Conservation (phyloP, 2,888 invertebrate genomes). For the Pegoplata infirma region DNA sequence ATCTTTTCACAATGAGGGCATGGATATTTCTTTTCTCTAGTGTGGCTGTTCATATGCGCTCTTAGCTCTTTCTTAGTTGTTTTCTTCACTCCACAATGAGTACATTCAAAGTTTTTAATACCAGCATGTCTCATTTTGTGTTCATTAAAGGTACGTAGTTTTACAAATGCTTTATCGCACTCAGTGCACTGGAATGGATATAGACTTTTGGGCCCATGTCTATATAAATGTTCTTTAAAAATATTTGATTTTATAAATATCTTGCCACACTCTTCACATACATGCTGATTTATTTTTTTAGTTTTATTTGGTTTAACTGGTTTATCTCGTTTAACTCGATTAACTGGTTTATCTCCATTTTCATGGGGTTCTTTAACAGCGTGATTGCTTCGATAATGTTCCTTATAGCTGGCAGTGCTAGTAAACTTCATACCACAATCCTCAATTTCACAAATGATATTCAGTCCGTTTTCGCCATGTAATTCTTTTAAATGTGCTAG, state of each 20-base stretch:
- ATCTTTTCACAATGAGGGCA: slow-evolving; percentile 66
- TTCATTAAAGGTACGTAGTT: slow-evolving; percentile 65
- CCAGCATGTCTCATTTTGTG: slow-evolving; percentile 70
- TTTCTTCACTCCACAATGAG: slow-evolving; percentile 69
- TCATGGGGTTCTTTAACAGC: neutral
- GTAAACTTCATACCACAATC: neutral
- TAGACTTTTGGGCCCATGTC: slow-evolving; percentile 63
- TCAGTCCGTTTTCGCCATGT: neutral
- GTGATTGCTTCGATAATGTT: neutral
- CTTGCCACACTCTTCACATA: slow-evolving; percentile 68
- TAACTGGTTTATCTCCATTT: neutral
- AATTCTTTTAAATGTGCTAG: neutral
- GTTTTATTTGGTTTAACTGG: neutral
- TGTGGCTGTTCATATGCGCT: slow-evolving; percentile 68
- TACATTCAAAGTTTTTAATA: slow-evolving; percentile 68
- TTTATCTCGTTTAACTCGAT: neutral
- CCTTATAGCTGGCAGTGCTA: neutral
- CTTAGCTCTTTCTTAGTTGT: slow-evolving; percentile 64
- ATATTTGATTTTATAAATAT: slow-evolving; percentile 60
- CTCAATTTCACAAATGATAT: neutral
- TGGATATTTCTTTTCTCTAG: slow-evolving; percentile 66
- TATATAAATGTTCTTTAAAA: slow-evolving; percentile 66
- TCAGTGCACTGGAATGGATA: slow-evolving; percentile 69
- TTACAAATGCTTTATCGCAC: slow-evolving; percentile 70
- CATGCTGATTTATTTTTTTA: slow-evolving; percentile 23